A percentile compares a stretch with the other conserved stretches of the same genome.
phyloP scores from a whole-genome alignment of 2,113 vertebrate genomes.

The Chionodraco myersi region DNA sequence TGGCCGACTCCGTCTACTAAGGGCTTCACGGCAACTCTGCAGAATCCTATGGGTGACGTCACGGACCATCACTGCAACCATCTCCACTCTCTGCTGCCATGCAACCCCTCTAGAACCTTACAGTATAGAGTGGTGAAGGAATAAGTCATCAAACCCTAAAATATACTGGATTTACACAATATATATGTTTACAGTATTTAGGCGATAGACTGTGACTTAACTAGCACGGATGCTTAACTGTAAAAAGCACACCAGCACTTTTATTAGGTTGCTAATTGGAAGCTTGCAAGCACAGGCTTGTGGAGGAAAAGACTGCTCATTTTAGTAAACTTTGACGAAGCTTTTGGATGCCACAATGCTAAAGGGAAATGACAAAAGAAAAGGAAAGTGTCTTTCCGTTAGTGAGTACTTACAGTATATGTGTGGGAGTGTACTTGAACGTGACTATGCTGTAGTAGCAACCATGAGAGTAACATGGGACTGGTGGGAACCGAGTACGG shows the following conservation, averaged over 20 bases:
- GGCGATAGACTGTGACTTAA: slow-evolving; percentile 2
- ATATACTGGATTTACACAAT: not conserved
- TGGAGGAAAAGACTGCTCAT: slow-evolving; percentile 30
- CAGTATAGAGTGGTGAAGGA: not conserved
- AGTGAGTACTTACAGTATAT: not conserved
- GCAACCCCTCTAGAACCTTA: not conserved
- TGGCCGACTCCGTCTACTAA: too few species aligned
- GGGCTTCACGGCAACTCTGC: too few species aligned
- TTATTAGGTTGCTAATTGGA: slow-evolving; percentile 66
- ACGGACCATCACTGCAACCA: not conserved
- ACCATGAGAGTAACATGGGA: not conserved
- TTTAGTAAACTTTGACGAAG: slow-evolving; percentile 14
- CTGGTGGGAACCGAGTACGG: slow-evolving; percentile 41
- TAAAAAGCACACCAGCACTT: slow-evolving; percentile 25
- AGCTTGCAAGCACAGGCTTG: slow-evolving; percentile 29
- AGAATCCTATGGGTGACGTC: too few species aligned
- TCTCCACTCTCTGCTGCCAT: not conserved
- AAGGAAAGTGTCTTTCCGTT: slow-evolving; percentile 13
- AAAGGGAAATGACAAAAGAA: slow-evolving; percentile 30
- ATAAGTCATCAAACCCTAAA: too few species aligned
- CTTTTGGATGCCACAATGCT: slow-evolving; percentile 17
- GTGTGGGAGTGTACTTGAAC: not conserved
- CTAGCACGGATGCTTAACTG: not conserved
- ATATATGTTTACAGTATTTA: too few species aligned
- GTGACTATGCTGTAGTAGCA: not conserved